Evolutionary conservation across 2,797 vertebrate genomes (phyloP), one percentile per base, ranked within the genome.

Genomic region (Molossus alvarezi): DNA sequence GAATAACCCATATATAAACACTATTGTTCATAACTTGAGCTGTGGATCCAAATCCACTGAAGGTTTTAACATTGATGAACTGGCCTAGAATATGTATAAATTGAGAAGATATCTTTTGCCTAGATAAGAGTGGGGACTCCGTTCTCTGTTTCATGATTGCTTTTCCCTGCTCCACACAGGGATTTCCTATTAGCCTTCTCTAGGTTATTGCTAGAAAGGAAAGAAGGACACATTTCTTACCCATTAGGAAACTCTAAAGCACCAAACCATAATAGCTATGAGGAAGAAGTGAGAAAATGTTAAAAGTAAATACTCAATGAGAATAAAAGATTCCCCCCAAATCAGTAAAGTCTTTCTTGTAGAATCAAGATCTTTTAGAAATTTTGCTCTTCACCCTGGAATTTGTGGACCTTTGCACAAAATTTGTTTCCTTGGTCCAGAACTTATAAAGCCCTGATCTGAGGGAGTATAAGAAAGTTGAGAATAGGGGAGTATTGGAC

Each of bases 381-480:
- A 82, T 14, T 45, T 72, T 77, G 4, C 8, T 64, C 7, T 79
- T 90, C 6, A 15, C 13, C 29, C 17, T 84, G 65, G 20, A 62
- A 83, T 67, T 72, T 93, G 37, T 73, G 41, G 27, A 88, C 23
- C 15, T 73, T 84, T 55, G 27, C 11, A 96, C 48, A 90, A 83
- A 83, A 86, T 23, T 8, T 25, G 9, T 90, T 8, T 33, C 27
- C 33, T 80, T 83, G 18, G 48, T 60, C 10, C 60, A 91, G 65
- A 79, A 20, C 14, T 37, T 37, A 55, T 6, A 73, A 86, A 90
- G 86, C 5, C 29, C 13, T 75, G 33, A 73, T 72, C 12, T 29
- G 11, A 80, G 53, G 10, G 27, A 87, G 1, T 57, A 71, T 25
- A 79, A 64, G 21, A 37, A 92, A 72, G 48, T 37, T 72, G 80